A percentile compares a stretch with the other conserved stretches of the same genome.
phyloP scores from a whole-genome alignment of 2,113 vertebrate genomes.

The Erythrolamprus reginae region DNA sequence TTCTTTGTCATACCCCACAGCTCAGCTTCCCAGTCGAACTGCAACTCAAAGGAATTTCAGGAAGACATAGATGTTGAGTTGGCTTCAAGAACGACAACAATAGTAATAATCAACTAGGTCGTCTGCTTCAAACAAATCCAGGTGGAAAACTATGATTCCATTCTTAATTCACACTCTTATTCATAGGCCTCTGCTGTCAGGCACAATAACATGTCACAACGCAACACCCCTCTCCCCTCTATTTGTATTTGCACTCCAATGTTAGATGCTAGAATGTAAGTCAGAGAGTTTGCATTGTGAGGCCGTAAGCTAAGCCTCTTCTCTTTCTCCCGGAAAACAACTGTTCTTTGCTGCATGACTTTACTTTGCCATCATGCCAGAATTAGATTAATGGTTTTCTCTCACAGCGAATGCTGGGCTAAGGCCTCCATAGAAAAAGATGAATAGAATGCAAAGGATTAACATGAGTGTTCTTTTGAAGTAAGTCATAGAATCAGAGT shows the following conservation, averaged over 20 bases:
- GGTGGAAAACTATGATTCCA: not conserved
- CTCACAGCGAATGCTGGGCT: not conserved
- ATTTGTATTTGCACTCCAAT: not conserved
- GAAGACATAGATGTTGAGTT: not conserved
- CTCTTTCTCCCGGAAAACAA: conserved; percentile 6
- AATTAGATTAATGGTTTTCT: not conserved
- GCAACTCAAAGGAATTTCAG: not conserved
- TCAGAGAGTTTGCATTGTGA: not conserved
- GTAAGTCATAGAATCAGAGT: not conserved
- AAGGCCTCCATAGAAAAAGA: not conserved
- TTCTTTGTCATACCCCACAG: conserved; percentile 7
- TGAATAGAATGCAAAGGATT: not conserved
- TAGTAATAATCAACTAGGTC: not conserved
- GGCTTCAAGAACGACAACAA: not conserved
- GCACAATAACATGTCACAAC: not conserved
- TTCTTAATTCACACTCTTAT: not conserved
- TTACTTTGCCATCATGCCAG: not conserved
- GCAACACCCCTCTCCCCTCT: not conserved
- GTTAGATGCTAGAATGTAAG: not conserved
- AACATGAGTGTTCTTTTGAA: not conserved
- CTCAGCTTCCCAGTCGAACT: not conserved
- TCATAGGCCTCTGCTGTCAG: not conserved
- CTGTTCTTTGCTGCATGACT: not conserved
- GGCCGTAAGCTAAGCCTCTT: not conserved
- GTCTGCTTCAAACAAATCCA: not conserved